Base-by-base conservation (phyloP, 2,797 vertebrate genomes). In the Sebastolobus alascanus region DNA sequence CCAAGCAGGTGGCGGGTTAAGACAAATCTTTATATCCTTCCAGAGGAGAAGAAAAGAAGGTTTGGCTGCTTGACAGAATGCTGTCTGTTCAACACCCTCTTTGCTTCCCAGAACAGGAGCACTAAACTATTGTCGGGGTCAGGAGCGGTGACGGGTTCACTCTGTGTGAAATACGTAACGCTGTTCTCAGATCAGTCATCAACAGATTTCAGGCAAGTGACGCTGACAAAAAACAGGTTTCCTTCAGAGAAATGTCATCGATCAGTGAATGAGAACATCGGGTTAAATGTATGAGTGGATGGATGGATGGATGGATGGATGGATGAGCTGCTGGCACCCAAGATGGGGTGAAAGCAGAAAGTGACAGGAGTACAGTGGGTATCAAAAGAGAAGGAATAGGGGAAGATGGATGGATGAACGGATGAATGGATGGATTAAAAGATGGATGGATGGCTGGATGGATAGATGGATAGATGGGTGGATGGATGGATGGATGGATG, bases 1-100 rank as follows among this genome's bases (percentile, higher is more conserved):
- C 37, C 25, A 1, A 84, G 61, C 87, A 86, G 84, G 73, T 89
- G 84, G 77, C 35, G 79, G 71, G 64, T 60, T 84, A 73, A 90
- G 65, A 84, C 79, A 81, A 85, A 89, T 80, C 70, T 89, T 89
- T 82, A 76, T 25, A 89, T 73, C 79, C 84, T 58, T 69, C 67
- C 37, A 73, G 54, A 80, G 65, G 58, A 46, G 65, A 73, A 87
- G 58, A 73, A n/a, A 70, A 38, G 52, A 25, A n/a, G 14, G 68
- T 76, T 83, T 75, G 73, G 77, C 65, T 18, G 52, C 14, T 72
- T 71, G 73, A 83, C 75, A 80, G 58, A 33, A 10, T 29, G 46
- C 64, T 63, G 71, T 64, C 65, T 75, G 33, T 52, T 71, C 22
- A 81, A 84, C 61, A 66, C 68, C 66, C 60, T 58, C 13, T 54